Evolutionary conservation across 2,888 invertebrate species (phyloP), one percentile per base, ranked within the genome.

Genomic region (Platerodrilus igneus): DNA sequence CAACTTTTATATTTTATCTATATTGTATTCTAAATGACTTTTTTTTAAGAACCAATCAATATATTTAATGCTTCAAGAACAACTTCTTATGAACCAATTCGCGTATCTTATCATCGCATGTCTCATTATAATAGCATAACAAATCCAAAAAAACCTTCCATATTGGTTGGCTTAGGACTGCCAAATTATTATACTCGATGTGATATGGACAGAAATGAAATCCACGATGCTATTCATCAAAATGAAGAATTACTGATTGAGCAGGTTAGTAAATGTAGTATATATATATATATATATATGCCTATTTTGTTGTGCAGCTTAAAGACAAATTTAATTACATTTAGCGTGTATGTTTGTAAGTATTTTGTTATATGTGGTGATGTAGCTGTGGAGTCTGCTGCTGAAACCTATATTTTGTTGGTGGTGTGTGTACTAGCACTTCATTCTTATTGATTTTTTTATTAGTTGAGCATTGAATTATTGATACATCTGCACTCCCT

Each of bases 61-160:
- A 88, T 86, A 37, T 89, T 90, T 62, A 86, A 88, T 62, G 80
- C 86, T 19, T 75, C 81, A 47, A 81, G 82, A 58, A 79, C 81
- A 58, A 82, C 83, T 51, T 81, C 83, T 41, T 81, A 83, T 63
- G 82, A 83, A 51, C 86, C 88, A 1, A 81, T 92, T 52, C 75
- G 91, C 39, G 71, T 92, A 36, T 88, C 88, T 49, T 92, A 92
- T 69, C 91, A 92, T 63, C 76, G 85, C 53, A 84, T 83, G 60
- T 81, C 83, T 38, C 91, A 92, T 68, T 92, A 92, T 62, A 92
- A 92, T 69, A 88, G 88, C 28, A 81, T 92, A 47, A 78, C 89
- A 31, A 85, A 91, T 69, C 91, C 91, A 0, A 84, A 81, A 58
- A 86, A 85, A 64, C 80, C 81, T 18, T 81, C 81, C 1, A 79